Conservation (phyloP, 2,888 invertebrate genomes). For the Drymonia ruficornis region DNA sequence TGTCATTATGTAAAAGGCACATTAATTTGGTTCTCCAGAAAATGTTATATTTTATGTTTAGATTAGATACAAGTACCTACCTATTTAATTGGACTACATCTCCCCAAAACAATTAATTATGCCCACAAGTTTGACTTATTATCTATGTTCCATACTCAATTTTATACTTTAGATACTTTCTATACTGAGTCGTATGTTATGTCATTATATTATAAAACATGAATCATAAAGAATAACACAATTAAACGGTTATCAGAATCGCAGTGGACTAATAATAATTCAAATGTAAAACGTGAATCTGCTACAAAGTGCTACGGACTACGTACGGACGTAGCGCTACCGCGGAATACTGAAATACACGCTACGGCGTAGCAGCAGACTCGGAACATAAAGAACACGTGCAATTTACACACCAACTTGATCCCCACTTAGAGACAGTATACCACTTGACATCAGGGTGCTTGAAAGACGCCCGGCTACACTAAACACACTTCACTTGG, state of each 20-base stretch:
- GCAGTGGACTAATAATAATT: not conserved
- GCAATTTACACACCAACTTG: constrained; percentile 1
- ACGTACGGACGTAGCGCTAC: not conserved
- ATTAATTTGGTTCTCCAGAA: too few species aligned
- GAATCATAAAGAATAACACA: too few species aligned
- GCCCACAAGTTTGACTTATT: too few species aligned
- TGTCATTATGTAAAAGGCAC: too few species aligned
- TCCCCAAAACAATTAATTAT: too few species aligned
- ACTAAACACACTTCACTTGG: not conserved
- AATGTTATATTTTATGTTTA: too few species aligned
- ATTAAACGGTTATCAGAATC: not conserved
- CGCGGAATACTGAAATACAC: not conserved
- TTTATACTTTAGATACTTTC: too few species aligned
- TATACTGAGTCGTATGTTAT: too few species aligned
- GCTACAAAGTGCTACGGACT: constrained; percentile 4
- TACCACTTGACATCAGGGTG: not conserved
- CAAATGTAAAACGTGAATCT: not conserved
- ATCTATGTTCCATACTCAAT: too few species aligned
- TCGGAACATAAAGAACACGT: not conserved
- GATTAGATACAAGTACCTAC: too few species aligned
- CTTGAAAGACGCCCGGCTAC: not conserved
- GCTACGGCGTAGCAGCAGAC: constrained; percentile 4
- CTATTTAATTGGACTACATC: too few species aligned
- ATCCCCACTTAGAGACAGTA: not conserved
- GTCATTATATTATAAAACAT: too few species aligned